These are phyloP conservation scores for Manacus vitellinus DNA, from an alignment of 2,113 vertebrate species.

Conservation along the genomic window DNA sequence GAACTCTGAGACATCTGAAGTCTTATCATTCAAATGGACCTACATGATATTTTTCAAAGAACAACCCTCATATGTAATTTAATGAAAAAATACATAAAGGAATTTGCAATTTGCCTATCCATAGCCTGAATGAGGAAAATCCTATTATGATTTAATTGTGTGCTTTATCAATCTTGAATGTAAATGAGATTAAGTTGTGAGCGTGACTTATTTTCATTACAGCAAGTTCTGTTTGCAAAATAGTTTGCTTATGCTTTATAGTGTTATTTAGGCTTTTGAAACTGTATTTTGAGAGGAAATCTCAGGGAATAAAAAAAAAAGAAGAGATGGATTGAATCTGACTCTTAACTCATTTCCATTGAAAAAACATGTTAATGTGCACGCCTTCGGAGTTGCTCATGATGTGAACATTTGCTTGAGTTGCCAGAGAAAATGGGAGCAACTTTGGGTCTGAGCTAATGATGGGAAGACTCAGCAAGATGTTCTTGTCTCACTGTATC, in stretches of 20 bases:
- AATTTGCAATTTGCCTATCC: neutral
- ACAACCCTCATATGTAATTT: neutral
- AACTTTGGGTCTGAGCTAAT: neutral
- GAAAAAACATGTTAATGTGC: neutral
- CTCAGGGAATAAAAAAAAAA: neutral
- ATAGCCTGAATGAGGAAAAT: neutral
- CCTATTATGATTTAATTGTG: neutral
- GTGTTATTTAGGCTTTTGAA: neutral
- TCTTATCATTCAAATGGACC: neutral
- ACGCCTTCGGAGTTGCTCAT: neutral
- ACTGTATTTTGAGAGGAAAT: neutral
- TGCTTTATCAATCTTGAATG: neutral
- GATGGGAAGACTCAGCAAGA: neutral
- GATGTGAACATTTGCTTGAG: fast-evolving
- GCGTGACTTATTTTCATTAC: neutral
- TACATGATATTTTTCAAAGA: neutral
- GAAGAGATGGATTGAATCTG: neutral
- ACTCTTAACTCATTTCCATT: neutral
- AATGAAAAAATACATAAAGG: neutral
- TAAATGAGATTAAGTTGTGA: neutral
- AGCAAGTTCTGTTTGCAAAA: neutral
- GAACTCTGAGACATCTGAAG: neutral
- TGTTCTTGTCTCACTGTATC: neutral
- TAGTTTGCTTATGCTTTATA: neutral
- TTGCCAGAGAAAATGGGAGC: neutral